Base-by-base conservation (phyloP, 35 echinoderm and acorn worm species). In the Ophioderma brevispina region DNA sequence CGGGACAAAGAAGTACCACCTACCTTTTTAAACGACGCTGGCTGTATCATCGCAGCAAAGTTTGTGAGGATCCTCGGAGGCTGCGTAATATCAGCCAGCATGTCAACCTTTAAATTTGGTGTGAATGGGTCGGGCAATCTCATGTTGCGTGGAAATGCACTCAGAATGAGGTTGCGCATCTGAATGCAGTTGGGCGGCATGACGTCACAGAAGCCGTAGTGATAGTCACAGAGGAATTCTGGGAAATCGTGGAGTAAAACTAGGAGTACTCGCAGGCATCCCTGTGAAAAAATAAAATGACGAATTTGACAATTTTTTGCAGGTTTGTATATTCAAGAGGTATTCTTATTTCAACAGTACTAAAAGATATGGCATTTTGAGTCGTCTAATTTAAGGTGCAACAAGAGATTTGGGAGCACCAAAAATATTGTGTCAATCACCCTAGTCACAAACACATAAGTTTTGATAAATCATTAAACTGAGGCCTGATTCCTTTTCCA, bases 161-260 rank as follows among this genome's bases (percentile, higher is more conserved):
- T 95, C 38, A 99, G 85, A 39, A 99, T 99, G 6, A 99, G 97
- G 42, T 99, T 99, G 31, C 97, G 93, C 97, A 99, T 99, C 85
- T 99, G 97, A 80, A 99, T 99, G 59, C 97, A 99, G 97, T 99
- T 99, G 59, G 97, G 97, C 35, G 97, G 97, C 64, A 99, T 99
- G 40, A 99, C 97, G 40, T 99, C 97, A 64, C 97, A 99, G 89
- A 99, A 99, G 31, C 97, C 97, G 42, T 99, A 99, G 85, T 99
- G 97, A 79, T 99, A 99, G 79, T 99, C 97, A 88, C 97, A 99
- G n/a, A 99, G 86, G 91, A 99, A 99, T 82, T 99, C 97, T 92
- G 97, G 97, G 91, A 95, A 95, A 82, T 99, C 97, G 78, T 99
- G 97, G 0, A 99, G 94, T 5, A 99, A 88, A 25, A 99, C 97